Conservation (phyloP, 2,888 invertebrate species). For the Drosophila maculinotata region DNA sequence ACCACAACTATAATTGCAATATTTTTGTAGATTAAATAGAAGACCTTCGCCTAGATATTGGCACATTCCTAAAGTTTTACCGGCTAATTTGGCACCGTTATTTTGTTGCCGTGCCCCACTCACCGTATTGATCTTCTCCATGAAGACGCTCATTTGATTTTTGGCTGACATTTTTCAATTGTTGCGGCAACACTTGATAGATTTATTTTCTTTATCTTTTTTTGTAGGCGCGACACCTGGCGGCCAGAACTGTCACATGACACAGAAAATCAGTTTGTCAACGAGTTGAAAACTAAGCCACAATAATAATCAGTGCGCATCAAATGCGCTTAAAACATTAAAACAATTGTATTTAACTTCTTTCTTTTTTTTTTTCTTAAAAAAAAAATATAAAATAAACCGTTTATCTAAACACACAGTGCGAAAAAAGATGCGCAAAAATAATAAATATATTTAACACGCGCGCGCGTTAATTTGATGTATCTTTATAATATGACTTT, state of each 20-base stretch:
- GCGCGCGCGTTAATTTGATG: constrained; percentile 54
- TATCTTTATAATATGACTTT: constrained; percentile 14
- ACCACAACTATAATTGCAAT: too few species aligned
- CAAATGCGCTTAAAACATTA: constrained; percentile 7
- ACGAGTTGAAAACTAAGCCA: constrained; percentile 16
- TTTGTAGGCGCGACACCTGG: constrained; percentile 39
- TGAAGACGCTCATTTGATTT: constrained; percentile 89
- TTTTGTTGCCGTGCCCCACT: constrained; percentile 81
- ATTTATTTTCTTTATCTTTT: background rate
- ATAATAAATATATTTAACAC: constrained; percentile 25
- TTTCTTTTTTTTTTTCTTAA: background rate
- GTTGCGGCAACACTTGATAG: constrained; percentile 2
- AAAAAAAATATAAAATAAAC: constrained; percentile 13
- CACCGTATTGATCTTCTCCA: constrained; percentile 91
- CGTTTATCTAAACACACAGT: constrained; percentile 10
- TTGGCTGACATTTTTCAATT: constrained; percentile 88
- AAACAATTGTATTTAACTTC: constrained; percentile 30
- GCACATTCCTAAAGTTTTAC: background rate
- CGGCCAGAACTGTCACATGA: constrained; percentile 50
- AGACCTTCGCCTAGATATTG: background rate
- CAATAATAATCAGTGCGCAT: constrained; percentile 28
- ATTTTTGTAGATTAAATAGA: background rate
- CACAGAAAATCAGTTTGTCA: constrained; percentile 20
- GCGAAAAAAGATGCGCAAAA: constrained; percentile 6
- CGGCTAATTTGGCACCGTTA: constrained; percentile 1